A percentile compares a stretch with the other conserved stretches of the same genome.
phyloP scores from a whole-genome alignment of 2,113 vertebrate species.

The Circaetus gallicus region DNA sequence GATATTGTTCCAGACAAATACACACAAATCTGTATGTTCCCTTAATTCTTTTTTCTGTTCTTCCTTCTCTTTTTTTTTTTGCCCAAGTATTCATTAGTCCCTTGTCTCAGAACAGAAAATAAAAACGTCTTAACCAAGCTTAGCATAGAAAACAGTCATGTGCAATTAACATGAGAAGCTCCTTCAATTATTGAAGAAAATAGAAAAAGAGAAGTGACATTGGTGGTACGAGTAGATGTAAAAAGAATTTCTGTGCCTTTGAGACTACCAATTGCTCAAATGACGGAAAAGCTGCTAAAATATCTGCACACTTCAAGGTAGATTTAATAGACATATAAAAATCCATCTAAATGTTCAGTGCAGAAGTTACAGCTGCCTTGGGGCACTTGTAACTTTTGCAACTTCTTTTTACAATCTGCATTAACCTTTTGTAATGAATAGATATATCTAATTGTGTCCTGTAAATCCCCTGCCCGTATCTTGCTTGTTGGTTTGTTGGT shows the following conservation, averaged over 20 bases:
- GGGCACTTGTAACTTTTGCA: background rate
- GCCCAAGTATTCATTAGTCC: background rate
- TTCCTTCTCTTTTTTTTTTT: background rate
- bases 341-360: background rate
- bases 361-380: constrained; percentile 12
- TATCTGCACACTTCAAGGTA: background rate
- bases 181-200: background rate
- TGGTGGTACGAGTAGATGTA: background rate
- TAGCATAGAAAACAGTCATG: background rate
- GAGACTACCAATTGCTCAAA: background rate
- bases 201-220: background rate
- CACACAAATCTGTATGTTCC: background rate
- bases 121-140: background rate
- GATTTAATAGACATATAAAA: background rate
- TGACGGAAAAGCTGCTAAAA: background rate
- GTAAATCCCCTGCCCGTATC: background rate
- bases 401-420: background rate
- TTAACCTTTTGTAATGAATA: background rate
- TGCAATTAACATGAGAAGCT: background rate
- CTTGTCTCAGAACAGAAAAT: background rate
- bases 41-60: background rate
- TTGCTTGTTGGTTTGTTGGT: background rate
- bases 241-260: background rate
- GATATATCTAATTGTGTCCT: background rate
- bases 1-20: background rate